These are phyloP conservation scores for Cephalopterus ornatus DNA, from an alignment of 2,113 vertebrate genomes.

Conservation along the genomic window DNA sequence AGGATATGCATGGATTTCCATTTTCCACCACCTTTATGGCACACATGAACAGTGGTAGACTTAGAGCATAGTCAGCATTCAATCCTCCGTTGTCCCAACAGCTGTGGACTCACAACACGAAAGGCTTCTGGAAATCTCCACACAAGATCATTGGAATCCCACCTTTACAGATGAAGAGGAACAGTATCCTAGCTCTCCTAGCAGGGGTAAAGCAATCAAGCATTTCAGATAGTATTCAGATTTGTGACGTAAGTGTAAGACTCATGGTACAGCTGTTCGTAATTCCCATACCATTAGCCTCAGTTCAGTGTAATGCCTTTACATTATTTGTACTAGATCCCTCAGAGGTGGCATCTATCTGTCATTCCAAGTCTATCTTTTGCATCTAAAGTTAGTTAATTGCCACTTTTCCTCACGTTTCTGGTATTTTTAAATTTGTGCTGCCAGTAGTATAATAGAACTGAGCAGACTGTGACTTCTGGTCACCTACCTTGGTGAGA, in stretches of 20 bases:
- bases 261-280: not conserved
- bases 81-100: slow-evolving; percentile 17
- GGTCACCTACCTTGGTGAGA: not conserved
- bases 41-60: not conserved
- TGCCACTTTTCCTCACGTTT: not conserved
- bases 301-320: not conserved
- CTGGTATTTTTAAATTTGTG: not conserved
- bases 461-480: not conserved
- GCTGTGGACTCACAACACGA: not conserved
- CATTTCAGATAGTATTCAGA: not conserved
- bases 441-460: not conserved
- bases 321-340: not conserved
- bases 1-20: not conserved
- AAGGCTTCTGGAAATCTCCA: not conserved
- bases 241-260: not conserved
- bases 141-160: not conserved
- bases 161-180: slow-evolving; percentile 31
- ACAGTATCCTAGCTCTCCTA: not conserved
- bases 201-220: slow-evolving; percentile 25
- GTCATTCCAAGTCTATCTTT: not conserved
- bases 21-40: not conserved
- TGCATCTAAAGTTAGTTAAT: not conserved
- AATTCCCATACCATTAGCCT: not conserved
- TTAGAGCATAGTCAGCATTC: not conserved
- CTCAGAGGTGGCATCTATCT: not conserved